These are phyloP conservation scores for Oophaga pumilio DNA, from an alignment of 2,113 vertebrate genomes.

Conservation along the genomic window DNA sequence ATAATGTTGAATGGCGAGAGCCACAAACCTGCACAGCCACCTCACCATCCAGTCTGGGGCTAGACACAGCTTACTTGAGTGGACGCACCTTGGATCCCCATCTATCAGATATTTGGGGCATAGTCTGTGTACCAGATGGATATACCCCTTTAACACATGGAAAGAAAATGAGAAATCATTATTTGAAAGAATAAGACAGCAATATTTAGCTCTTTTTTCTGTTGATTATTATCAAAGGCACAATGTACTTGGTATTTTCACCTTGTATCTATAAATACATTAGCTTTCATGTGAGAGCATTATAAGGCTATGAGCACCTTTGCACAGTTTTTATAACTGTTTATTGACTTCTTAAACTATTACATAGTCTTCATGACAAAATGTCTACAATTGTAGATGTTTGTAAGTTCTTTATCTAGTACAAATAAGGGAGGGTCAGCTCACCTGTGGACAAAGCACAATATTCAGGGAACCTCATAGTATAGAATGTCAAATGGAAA, in stretches of 20 bases:
- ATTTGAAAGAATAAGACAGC: neutral
- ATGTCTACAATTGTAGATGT: too few relatives aligned
- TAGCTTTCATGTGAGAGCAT: neutral
- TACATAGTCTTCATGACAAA: too few relatives aligned
- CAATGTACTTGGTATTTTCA: neutral
- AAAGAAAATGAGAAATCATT: neutral
- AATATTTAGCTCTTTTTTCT: neutral
- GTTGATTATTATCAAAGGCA: neutral
- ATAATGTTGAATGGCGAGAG: neutral
- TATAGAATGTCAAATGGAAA: too few relatives aligned
- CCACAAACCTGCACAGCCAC: neutral
- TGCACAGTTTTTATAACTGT: too few relatives aligned
- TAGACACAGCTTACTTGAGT: neutral
- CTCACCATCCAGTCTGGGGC: neutral
- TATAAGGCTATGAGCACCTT: too few relatives aligned
- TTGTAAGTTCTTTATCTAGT: too few relatives aligned
- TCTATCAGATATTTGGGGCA: neutral
- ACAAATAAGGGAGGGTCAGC: too few relatives aligned
- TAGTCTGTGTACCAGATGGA: neutral
- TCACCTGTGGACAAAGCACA: too few relatives aligned
- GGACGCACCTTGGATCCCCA: neutral
- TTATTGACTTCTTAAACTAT: too few relatives aligned
- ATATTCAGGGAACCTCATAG: too few relatives aligned
- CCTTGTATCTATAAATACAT: constrained; percentile 2
- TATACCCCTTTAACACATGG: neutral